Percentiles rank a stretch among this genome's conserved stretches.
Conservation (phyloP, 2,888 invertebrate genomes). For the Pandemis cinnamomeana region DNA sequence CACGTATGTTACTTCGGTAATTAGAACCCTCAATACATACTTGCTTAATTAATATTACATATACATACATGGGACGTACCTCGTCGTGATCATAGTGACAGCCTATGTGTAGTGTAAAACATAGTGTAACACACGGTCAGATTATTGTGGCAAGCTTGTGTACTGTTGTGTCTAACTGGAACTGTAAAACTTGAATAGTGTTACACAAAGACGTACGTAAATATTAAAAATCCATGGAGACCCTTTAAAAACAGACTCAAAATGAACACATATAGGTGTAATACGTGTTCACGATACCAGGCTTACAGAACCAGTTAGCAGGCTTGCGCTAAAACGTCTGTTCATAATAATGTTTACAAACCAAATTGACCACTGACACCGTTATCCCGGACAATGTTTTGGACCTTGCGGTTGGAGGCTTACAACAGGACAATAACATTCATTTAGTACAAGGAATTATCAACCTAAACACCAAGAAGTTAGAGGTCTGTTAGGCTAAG, state of each 20-base stretch:
- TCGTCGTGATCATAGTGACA: constrained; percentile 25
- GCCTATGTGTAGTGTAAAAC: constrained; percentile 7
- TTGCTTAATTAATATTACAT: neutral
- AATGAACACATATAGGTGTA: neutral
- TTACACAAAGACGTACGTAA: neutral
- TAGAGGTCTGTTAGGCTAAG: constrained; percentile 45
- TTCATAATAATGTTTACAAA: constrained; percentile 73
- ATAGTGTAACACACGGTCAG: constrained; percentile 24
- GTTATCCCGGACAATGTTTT: constrained; percentile 81
- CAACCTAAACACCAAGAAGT: constrained; percentile 54
- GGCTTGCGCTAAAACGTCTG: constrained; percentile 63
- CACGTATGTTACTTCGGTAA: neutral
- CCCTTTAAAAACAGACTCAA: neutral
- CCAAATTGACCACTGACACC: constrained; percentile 83
- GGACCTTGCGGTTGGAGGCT: constrained; percentile 79
- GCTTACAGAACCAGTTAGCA: constrained; percentile 62
- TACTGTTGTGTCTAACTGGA: constrained; percentile 27
- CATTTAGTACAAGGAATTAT: constrained; percentile 64
- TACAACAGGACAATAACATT: constrained; percentile 74
- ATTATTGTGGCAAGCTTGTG: constrained; percentile 47
- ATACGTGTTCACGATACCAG: constrained; percentile 48
- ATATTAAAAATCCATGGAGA: too few relatives aligned
- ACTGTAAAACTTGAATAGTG: constrained; percentile 17
- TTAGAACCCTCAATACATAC: neutral
- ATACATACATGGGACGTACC: neutral